Percentiles rank a stretch among this genome's conserved stretches.
These are phyloP conservation scores for Epistrophella euchroma DNA, from an alignment of 2,888 invertebrate species.

Conservation along the genomic window DNA sequence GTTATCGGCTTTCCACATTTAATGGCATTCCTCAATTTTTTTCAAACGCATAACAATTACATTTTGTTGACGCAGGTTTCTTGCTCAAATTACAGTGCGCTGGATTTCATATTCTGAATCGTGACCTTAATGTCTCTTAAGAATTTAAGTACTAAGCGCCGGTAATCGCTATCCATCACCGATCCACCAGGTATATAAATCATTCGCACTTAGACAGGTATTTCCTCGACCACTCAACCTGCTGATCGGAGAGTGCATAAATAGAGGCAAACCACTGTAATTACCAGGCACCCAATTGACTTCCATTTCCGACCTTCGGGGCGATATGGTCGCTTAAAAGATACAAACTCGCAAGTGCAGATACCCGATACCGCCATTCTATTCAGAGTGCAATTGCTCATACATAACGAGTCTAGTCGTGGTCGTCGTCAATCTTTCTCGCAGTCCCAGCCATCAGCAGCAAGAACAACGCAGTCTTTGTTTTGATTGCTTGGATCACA, in stretches of 20 bases:
- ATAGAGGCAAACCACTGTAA: constrained; percentile 55
- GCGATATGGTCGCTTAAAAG: constrained; percentile 54
- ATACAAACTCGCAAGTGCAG: constrained; percentile 36
- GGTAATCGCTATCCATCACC: constrained; percentile 18
- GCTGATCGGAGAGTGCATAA: constrained; percentile 39
- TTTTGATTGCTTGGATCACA: constrained; percentile 21
- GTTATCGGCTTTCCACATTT: constrained; percentile 1
- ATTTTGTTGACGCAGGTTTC: constrained; percentile 8
- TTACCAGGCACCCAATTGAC: constrained; percentile 74
- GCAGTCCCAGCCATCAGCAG: background rate
- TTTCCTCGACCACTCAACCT: constrained; percentile 38
- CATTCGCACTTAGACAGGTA: constrained; percentile 42
- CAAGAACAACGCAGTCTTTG: constrained; percentile 61
- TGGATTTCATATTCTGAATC: constrained; percentile 20
- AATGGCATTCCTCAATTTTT: constrained; percentile 13
- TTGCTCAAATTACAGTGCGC: constrained; percentile 43
- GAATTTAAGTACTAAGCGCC: constrained; percentile 43
- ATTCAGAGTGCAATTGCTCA: constrained; percentile 39
- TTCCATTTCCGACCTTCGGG: constrained; percentile 71
- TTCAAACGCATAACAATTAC: background rate
- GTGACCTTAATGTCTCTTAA: constrained; percentile 42
- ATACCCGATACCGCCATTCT: constrained; percentile 31
- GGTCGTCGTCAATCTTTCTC: constrained; percentile 8
- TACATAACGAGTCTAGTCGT: constrained; percentile 28
- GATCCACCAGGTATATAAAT: constrained; percentile 44